A percentile compares a stretch with the other conserved stretches of the same genome.
Evolutionary conservation across 2,113 vertebrate species (phyloP).

Genomic region (Paracanthobrama guichenoti): DNA sequence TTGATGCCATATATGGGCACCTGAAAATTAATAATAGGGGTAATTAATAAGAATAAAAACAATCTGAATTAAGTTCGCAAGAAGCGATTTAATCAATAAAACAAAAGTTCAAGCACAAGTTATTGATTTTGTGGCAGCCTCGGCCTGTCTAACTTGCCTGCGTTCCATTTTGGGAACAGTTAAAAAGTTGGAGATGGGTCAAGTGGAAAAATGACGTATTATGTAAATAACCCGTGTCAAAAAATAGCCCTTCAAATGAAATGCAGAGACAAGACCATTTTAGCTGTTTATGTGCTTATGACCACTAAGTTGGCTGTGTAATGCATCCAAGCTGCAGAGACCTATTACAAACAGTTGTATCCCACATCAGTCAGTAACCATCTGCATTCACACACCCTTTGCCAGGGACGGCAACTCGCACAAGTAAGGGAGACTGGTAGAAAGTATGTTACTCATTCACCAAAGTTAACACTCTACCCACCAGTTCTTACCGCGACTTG

Average conservation of each 20-base stretch:
- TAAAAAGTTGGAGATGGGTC: constrained; percentile 7
- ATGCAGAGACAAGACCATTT: constrained; percentile 12
- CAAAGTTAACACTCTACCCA: background rate
- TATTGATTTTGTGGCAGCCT: background rate
- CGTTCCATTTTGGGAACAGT: background rate
- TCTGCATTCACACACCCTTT: constrained; percentile 49
- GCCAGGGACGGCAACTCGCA: constrained; percentile 30
- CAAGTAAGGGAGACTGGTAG: constrained; percentile 28
- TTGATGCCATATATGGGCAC: background rate
- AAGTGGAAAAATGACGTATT: constrained; percentile 11
- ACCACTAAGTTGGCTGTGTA: constrained; percentile 9
- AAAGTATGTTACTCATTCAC: constrained; percentile 18
- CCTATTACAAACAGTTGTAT: constrained; percentile 37
- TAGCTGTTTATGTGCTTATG: constrained; percentile 7
- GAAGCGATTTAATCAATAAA: background rate
- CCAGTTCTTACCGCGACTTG: background rate
- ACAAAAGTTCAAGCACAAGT: background rate
- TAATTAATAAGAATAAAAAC: background rate
- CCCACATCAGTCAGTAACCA: constrained; percentile 34
- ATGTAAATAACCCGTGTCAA: constrained; percentile 27
- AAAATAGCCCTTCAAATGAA: constrained; percentile 25
- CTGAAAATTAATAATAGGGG: background rate
- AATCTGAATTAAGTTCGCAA: background rate
- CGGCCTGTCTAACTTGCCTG: background rate
- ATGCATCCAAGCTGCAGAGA: constrained; percentile 25